Conservation (phyloP, 2,888 invertebrate genomes). For the Tinea pellionella region DNA sequence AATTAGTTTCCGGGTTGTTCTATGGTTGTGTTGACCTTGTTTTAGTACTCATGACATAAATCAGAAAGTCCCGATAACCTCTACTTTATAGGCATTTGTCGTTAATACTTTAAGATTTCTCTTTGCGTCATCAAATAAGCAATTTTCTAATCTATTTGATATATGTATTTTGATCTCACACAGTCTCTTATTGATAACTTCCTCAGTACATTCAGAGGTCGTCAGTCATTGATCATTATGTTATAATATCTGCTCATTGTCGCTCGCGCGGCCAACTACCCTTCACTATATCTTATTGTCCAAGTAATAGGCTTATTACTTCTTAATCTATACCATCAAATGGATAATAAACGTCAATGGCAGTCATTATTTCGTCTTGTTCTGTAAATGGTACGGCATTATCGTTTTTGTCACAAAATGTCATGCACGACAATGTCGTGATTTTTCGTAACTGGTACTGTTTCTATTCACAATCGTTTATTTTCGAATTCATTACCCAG, state of each 20-base stretch:
- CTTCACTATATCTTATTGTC: no score
- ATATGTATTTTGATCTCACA: not conserved
- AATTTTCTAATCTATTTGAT: not conserved
- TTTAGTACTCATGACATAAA: no score
- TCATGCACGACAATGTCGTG: constrained; percentile 50
- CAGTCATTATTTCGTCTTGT: not conserved
- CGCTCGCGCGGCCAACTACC: no score
- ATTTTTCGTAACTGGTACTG: constrained; percentile 17
- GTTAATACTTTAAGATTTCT: not conserved
- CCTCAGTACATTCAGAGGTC: not conserved
- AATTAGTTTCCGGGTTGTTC: no score
- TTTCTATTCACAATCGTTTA: not conserved
- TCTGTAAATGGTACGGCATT: constrained; percentile 1
- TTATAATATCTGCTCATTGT: no score
- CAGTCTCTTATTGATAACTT: not conserved
- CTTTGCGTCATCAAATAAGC: not conserved
- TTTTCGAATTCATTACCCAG: constrained; percentile 2
- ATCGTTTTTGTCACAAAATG: constrained; percentile 29
- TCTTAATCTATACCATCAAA: not conserved
- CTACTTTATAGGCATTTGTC: no score
- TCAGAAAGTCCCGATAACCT: no score
- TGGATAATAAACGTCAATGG: not conserved
- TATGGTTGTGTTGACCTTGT: no score
- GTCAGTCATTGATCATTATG: not conserved
- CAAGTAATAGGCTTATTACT: no score